phyloP scores from a whole-genome alignment of 2,888 invertebrate species.

The Pachydiplax longipennis region DNA sequence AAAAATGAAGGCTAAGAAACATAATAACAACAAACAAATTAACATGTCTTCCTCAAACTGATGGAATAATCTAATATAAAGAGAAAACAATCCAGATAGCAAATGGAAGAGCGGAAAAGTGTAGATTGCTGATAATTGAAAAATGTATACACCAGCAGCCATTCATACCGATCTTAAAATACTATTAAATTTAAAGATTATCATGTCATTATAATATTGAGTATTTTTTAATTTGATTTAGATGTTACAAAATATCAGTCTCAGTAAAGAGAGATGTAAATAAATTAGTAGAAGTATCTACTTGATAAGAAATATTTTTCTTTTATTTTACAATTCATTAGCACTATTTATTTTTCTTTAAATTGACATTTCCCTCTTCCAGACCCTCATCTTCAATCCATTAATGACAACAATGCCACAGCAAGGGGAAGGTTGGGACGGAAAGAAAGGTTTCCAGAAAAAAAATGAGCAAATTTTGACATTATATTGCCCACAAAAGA shows the following conservation, averaged over 20 bases:
- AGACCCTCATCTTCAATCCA: conserved; percentile 26
- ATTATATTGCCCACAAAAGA: conserved; percentile 15
- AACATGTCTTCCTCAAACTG: conserved; percentile 41
- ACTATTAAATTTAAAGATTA: conserved; percentile 4
- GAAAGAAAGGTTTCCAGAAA: conserved; percentile 20
- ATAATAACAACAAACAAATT: conserved; percentile 44
- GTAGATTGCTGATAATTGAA: conserved; percentile 13
- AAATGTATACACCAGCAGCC: conserved; percentile 23
- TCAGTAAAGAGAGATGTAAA: conserved; percentile 25
- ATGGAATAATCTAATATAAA: conserved; percentile 42
- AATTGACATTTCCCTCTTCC: conserved; percentile 32
- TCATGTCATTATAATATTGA: conserved; percentile 19
- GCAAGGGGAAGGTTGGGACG: conserved; percentile 37
- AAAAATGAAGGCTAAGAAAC: conserved; percentile 32
- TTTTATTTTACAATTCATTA: conserved; percentile 20
- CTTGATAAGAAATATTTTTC: conserved; percentile 24
- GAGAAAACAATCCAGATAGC: conserved; percentile 42
- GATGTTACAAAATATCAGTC: conserved; percentile 42
- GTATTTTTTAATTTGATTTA: conserved; percentile 30
- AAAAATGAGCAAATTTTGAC: conserved; percentile 34
- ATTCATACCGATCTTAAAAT: conserved; percentile 18
- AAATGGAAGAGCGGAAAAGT: conserved; percentile 22
- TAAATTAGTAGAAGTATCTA: conserved; percentile 43
- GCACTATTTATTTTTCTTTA: conserved; percentile 14
- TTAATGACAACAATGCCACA: conserved; percentile 28